A percentile compares a stretch with the other conserved stretches of the same genome.
These are phyloP conservation scores for Manacus vitellinus DNA, from an alignment of 2,113 vertebrate species.

Conservation along the genomic window DNA sequence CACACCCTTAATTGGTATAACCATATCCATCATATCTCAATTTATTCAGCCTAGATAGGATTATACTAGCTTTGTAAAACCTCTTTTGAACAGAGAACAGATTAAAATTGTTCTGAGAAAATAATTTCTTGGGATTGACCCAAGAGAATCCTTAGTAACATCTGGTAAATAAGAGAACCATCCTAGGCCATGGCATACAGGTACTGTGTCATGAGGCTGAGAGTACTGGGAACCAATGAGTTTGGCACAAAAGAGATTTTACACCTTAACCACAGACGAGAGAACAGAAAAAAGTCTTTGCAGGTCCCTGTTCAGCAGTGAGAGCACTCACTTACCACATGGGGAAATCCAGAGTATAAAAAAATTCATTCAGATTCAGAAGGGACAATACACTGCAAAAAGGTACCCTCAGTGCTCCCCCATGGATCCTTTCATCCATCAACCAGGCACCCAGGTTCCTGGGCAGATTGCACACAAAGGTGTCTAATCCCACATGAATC, in stretches of 20 bases:
- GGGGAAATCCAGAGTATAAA: not conserved
- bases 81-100: not conserved
- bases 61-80: not conserved
- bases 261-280: not conserved
- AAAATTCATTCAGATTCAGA: not conserved
- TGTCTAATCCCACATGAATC: not conserved
- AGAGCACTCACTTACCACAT: not conserved
- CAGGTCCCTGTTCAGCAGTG: not conserved
- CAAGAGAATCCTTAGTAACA: not conserved
- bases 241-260: not conserved
- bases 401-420: not conserved
- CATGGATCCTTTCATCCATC: accelerated
- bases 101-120: not conserved
- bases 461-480: not conserved
- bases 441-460: not conserved
- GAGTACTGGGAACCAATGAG: not conserved
- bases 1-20: not conserved
- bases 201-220: not conserved
- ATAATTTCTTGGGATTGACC: not conserved
- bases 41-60: not conserved
- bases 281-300: not conserved
- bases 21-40: not conserved
- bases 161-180: not conserved
- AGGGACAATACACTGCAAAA: not conserved
- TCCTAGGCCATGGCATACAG: not conserved